A percentile compares a stretch with the other conserved stretches of the same genome.
Evolutionary conservation across 2,888 invertebrate genomes (phyloP).

Genomic region (Lasioglossum calceatum): DNA sequence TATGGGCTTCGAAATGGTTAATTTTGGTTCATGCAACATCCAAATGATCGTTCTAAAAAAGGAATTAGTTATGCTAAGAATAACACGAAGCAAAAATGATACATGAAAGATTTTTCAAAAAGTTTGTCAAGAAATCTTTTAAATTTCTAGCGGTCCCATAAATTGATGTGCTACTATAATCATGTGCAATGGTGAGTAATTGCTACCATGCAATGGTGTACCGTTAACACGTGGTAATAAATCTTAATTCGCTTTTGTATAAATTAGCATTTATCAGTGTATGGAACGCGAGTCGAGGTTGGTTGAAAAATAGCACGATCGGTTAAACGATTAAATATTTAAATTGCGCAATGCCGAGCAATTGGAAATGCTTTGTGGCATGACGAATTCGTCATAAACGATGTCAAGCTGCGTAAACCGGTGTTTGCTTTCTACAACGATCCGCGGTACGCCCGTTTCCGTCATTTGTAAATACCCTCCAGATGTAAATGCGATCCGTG

Average conservation of each 20-base stretch:
- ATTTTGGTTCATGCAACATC: background rate
- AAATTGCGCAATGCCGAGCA: background rate
- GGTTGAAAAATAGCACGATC: background rate
- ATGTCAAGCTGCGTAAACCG: background rate
- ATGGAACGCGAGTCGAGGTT: background rate
- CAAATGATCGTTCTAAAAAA: background rate
- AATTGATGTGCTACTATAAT: background rate
- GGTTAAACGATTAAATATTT: slow-evolving; percentile 7
- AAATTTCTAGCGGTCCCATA: background rate
- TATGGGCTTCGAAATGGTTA: background rate
- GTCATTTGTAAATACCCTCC: slow-evolving; percentile 18
- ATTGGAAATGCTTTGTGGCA: slow-evolving; percentile 6
- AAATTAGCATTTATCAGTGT: background rate
- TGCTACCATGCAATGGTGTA: background rate
- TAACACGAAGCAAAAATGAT: background rate
- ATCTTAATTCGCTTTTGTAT: background rate
- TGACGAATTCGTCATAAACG: slow-evolving; percentile 4
- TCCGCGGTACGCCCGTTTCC: background rate
- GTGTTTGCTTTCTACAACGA: slow-evolving; percentile 13
- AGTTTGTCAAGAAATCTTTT: background rate
- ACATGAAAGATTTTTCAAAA: background rate
- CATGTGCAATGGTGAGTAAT: background rate
- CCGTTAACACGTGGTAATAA: background rate
- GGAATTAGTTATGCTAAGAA: background rate
- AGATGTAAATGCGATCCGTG: slow-evolving; percentile 8